A percentile compares a stretch with the other conserved stretches of the same genome.
Conservation (phyloP, 2,113 vertebrate species). For the Chroicocephalus ridibundus region DNA sequence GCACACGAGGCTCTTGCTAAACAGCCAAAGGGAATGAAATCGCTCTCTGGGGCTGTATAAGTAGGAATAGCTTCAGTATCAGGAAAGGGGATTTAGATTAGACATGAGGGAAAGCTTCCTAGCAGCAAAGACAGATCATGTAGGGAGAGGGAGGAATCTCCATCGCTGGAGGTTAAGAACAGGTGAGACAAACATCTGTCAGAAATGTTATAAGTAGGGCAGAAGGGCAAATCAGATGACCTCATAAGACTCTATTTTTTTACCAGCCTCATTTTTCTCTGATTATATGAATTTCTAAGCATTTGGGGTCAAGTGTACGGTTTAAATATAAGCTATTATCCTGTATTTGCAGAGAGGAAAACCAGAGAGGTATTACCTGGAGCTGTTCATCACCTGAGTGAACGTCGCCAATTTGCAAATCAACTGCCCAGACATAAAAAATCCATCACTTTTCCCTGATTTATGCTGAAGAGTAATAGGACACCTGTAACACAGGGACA, state of each 20-base stretch:
- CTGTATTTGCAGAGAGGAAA: not conserved
- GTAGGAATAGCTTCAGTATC: not conserved
- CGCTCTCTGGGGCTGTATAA: not conserved
- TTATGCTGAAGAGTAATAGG: not conserved
- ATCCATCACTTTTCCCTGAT: not conserved
- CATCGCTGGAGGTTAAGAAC: conserved; percentile 22
- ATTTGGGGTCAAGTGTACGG: conserved; percentile 18
- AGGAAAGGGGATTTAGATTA: not conserved
- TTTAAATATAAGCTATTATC: conserved; percentile 40
- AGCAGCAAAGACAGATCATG: not conserved
- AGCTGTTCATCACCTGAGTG: conserved; percentile 30
- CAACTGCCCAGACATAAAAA: conserved; percentile 6
- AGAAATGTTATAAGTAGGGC: conserved; percentile 23
- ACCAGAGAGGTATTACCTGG: not conserved
- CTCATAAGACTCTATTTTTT: not conserved
- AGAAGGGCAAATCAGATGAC: conserved; percentile 59
- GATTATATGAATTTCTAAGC: conserved; percentile 52
- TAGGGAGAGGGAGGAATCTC: not conserved
- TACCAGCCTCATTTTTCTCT: conserved; percentile 17
- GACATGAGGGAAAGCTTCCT: not conserved
- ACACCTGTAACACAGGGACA: not conserved
- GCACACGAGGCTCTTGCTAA: too few relatives aligned
- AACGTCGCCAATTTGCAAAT: conserved; percentile 27
- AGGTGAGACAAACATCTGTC: conserved; percentile 64
- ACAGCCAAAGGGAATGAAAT: not conserved